Evolutionary conservation across 2,888 invertebrate species (phyloP).

Genomic region (Agapostemon virescens): DNA sequence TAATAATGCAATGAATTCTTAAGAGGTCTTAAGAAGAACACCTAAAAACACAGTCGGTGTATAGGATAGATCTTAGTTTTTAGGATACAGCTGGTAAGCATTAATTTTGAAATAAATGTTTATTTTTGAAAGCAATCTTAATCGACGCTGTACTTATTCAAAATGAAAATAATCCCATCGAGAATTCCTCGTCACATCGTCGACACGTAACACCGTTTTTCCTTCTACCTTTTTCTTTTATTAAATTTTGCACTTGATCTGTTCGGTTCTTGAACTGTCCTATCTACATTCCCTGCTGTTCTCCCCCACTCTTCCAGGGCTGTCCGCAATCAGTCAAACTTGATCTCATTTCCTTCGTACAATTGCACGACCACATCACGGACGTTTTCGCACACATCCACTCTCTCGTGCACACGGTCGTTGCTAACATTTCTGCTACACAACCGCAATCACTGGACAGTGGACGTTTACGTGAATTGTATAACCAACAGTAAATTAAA

Average conservation of each 20-base stretch:
- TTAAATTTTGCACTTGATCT: constrained; percentile 31
- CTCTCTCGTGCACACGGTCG: constrained; percentile 34
- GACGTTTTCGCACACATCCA: constrained; percentile 35
- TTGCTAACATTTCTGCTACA: constrained; percentile 36
- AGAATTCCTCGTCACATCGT: neutral
- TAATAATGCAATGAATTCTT: constrained; percentile 68
- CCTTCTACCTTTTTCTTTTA: neutral
- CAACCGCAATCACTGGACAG: constrained; percentile 7
- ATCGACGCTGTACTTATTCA: constrained; percentile 53
- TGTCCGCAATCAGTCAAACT: constrained; percentile 75
- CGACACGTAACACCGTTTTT: neutral
- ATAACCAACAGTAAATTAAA: neutral
- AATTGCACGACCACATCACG: constrained; percentile 66
- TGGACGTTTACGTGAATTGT: neutral
- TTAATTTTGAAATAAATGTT: constrained; percentile 80
- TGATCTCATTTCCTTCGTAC: constrained; percentile 78
- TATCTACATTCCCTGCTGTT: constrained; percentile 49
- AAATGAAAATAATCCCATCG: neutral
- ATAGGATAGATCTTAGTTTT: constrained; percentile 77
- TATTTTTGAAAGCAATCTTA: constrained; percentile 79
- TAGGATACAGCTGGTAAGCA: constrained; percentile 78
- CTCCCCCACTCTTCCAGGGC: constrained; percentile 54
- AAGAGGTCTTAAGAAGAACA: constrained; percentile 69
- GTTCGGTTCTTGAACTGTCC: constrained; percentile 59
- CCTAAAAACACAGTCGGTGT: constrained; percentile 75